Evolutionary conservation across 2,797 vertebrate species (phyloP), one percentile per base, ranked within the genome.

Genomic region (Triplophysa yarkandensis): DNA sequence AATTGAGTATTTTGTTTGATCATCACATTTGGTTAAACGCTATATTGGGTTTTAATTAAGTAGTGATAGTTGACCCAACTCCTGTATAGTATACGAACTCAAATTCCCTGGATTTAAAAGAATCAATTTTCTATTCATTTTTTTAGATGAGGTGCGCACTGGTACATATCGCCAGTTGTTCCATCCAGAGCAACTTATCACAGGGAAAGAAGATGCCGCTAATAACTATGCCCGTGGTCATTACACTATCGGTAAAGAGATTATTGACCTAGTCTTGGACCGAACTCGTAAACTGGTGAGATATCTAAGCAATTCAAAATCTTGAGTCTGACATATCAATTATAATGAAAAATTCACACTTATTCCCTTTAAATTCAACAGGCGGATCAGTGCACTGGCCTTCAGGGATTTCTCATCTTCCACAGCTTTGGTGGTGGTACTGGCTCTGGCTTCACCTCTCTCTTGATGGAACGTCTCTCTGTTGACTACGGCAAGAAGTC

Each of bases 401-500:
- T 94, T 52, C 94, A 94, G 75, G 93, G 93, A 41, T 94, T 93
- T 77, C 91, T 94, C 17, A 91, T 93, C 78, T 94, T 93, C 77
- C 93, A 84, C 13, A 92, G 90, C 14, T 94, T 94, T 16, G 94
- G 93, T 58, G 94, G 94, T 0, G 93, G 93, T 28, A 95, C 94
- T 0, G 93, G 94, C 23, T 96, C 94, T 23, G 94, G 95, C 25
- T 97, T 97, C 82, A 92, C 94, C 4, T 96, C 94, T 21, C 85
- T 97, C 82, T 86, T 96, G 27, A 95, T 96, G 94, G 93, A 95
- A 80, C 91, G 94, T 76, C 93, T 96, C 6, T 96, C 93, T 25
- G 94, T 96, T 57, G 94, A 96, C 80, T 96, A 95, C 0, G 93
- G 94, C 73, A 97, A 95, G 82, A 96, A 95, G 77, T 94, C 94